Percentiles rank a stretch among this genome's conserved stretches.
Evolutionary conservation across 2,888 invertebrate genomes (phyloP).

Genomic region (Microctonus hyperodae): DNA sequence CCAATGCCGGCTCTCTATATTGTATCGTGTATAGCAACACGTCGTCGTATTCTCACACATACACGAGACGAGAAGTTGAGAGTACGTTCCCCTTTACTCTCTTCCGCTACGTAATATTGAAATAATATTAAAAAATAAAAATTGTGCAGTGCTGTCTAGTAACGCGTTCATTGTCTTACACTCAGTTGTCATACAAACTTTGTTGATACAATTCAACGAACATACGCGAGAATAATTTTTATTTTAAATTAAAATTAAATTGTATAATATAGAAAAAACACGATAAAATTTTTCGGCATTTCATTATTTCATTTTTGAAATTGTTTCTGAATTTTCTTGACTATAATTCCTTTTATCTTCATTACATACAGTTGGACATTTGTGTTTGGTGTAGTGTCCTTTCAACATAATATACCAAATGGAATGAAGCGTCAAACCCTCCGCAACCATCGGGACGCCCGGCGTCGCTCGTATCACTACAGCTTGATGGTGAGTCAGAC

Average conservation of each 20-base stretch:
- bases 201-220: no score
- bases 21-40: constrained; percentile 6
- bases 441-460: constrained; percentile 13
- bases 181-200: neutral
- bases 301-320: neutral
- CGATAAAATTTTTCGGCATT: neutral
- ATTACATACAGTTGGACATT: neutral
- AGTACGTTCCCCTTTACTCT: neutral
- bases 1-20: constrained; percentile 9
- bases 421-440: constrained; percentile 7
- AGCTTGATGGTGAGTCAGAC: constrained; percentile 21
- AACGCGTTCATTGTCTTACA: neutral
- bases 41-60: neutral
- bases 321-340: neutral
- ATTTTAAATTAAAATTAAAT: neutral
- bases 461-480: constrained; percentile 13
- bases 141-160: neutral
- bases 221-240: neutral
- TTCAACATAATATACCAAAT: neutral
- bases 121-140: neutral
- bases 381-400: neutral
- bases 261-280: neutral
- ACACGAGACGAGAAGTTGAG: neutral
- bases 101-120: neutral
- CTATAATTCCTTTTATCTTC: neutral